These are phyloP conservation scores for Erinaceus europaeus DNA, from an alignment of 2,113 vertebrate genomes.

Conservation along the genomic window DNA sequence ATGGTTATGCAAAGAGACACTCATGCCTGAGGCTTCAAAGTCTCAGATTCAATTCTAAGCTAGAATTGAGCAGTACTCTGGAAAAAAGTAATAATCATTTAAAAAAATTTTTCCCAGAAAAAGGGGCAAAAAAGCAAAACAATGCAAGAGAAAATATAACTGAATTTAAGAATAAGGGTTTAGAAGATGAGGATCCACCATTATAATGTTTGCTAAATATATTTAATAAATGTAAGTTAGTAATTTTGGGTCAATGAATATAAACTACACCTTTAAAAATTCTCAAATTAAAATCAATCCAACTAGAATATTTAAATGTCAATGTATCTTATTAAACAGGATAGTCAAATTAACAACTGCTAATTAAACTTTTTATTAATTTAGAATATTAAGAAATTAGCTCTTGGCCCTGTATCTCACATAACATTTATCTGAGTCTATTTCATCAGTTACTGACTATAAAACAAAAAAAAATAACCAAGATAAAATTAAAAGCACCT, in stretches of 20 bases:
- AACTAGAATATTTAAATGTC: constrained; percentile 39
- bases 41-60: too few relatives aligned
- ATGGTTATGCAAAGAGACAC: too few relatives aligned
- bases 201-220: constrained; percentile 26
- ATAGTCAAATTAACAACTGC: constrained; percentile 9
- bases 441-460: constrained; percentile 2
- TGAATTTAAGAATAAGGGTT: constrained; percentile 24
- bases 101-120: too few relatives aligned
- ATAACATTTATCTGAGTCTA: background rate
- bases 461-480: constrained; percentile 19
- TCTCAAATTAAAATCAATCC: constrained; percentile 32
- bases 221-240: constrained; percentile 14
- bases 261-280: constrained; percentile 72
- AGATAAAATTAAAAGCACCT: background rate
- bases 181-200: constrained; percentile 27
- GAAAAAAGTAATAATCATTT: too few relatives aligned
- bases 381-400: constrained; percentile 2
- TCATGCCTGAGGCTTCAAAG: too few relatives aligned
- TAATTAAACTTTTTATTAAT: constrained; percentile 18
- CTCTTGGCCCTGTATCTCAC: background rate
- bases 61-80: too few relatives aligned
- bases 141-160: constrained; percentile 37
- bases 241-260: constrained; percentile 52
- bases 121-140: too few relatives aligned
- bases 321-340: constrained; percentile 22